phyloP scores from a whole-genome alignment of 2,888 invertebrate species.

The Pterobdella sp. region DNA sequence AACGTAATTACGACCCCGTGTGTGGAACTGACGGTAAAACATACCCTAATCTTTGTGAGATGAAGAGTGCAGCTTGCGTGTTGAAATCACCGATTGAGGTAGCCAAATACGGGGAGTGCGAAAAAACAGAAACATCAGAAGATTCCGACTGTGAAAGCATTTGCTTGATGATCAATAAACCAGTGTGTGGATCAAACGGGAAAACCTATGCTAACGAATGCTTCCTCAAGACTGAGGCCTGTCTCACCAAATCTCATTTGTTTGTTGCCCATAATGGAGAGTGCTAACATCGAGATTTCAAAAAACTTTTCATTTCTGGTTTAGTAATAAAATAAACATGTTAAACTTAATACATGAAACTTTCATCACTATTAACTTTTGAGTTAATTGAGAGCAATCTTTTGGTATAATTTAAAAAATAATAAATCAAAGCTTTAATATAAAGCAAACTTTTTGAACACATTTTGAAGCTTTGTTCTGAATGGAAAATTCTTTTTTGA shows the following conservation, averaged over 20 bases:
- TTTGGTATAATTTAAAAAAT: too few relatives aligned
- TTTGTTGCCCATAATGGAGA: not conserved
- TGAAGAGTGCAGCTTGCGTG: not conserved
- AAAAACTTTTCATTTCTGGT: too few relatives aligned
- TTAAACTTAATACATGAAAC: too few relatives aligned
- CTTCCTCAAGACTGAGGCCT: not conserved
- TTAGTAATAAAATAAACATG: too few relatives aligned
- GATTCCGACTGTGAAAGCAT: not conserved
- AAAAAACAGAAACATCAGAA: not conserved
- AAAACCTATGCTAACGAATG: not conserved
- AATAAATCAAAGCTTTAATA: too few relatives aligned
- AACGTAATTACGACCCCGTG: not conserved
- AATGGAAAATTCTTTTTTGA: too few relatives aligned
- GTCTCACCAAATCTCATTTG: not conserved
- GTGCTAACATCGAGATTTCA: too few relatives aligned
- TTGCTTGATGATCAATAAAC: not conserved
- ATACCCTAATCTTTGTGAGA: conserved; percentile 3
- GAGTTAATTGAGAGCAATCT: too few relatives aligned
- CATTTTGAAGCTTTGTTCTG: too few relatives aligned
- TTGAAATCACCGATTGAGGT: not conserved
- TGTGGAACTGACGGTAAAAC: conserved; percentile 24
- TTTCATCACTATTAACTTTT: too few relatives aligned
- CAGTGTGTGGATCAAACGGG: not conserved
- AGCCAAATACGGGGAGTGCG: conserved; percentile 5
- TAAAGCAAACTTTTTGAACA: too few relatives aligned